phyloP scores from a whole-genome alignment of 2,797 vertebrate genomes.

The Siniperca scherzeri region DNA sequence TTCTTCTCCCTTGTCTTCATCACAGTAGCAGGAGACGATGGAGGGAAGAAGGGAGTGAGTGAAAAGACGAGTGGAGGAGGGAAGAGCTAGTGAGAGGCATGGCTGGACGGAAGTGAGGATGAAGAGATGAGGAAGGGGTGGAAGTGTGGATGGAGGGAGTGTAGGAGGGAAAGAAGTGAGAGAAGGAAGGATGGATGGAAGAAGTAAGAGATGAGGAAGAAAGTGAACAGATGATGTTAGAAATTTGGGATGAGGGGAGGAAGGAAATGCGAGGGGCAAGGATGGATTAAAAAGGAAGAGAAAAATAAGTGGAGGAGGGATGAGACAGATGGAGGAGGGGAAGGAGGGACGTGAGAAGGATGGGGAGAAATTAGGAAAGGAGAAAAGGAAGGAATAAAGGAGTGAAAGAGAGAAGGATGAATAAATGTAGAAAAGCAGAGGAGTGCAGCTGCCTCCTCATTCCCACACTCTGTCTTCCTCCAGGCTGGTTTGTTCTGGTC shows the following conservation, averaged over 20 bases:
- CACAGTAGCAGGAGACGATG: not conserved
- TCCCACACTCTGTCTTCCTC: constrained; percentile 76
- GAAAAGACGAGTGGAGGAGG: not conserved
- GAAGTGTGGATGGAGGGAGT: not conserved
- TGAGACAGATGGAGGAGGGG: not conserved
- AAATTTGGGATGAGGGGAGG: not conserved
- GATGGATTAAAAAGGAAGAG: not conserved
- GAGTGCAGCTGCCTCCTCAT: constrained; percentile 76
- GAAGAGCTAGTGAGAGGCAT: not conserved
- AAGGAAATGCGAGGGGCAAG: not conserved
- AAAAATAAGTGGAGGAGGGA: constrained; percentile 5
- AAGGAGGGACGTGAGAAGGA: not conserved
- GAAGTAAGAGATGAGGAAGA: not conserved
- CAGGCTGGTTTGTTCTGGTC: constrained; percentile 92
- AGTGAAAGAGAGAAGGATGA: constrained; percentile 9
- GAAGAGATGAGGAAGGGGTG: too few species aligned
- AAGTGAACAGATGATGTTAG: constrained; percentile 16
- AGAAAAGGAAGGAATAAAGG: not conserved
- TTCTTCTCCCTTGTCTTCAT: constrained; percentile 19
- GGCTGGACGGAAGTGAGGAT: not conserved
- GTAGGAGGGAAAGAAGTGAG: not conserved
- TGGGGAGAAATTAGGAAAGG: not conserved
- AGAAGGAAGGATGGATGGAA: not conserved
- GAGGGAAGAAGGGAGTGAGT: not conserved
- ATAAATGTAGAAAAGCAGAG: constrained; percentile 20